A percentile compares a stretch with the other conserved stretches of the same genome.
These are phyloP conservation scores for Drosophila parthenogenetica DNA, from an alignment of 2,888 invertebrate genomes.

Conservation along the genomic window DNA sequence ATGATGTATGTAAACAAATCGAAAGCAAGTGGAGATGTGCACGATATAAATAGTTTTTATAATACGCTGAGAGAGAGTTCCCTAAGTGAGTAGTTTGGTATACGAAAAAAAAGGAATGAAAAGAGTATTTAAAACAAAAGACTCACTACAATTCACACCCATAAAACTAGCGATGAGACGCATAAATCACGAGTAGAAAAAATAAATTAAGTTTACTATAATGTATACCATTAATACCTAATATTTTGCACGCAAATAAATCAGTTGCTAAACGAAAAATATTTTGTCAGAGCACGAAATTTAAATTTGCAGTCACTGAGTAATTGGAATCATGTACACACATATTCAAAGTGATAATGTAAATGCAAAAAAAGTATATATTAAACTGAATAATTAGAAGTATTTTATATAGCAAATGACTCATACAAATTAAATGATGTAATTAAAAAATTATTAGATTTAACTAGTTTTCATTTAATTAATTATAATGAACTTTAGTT, in stretches of 20 bases:
- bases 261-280: too few species aligned
- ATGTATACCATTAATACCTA: too few species aligned
- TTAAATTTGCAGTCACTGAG: neutral
- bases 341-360: neutral
- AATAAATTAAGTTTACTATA: neutral
- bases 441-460: neutral
- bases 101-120: slow-evolving; percentile 5
- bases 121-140: neutral
- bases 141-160: slow-evolving; percentile 11
- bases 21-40: slow-evolving; percentile 19
- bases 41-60: slow-evolving; percentile 18
- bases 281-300: too few species aligned
- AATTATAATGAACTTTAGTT: neutral
- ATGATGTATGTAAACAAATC: slow-evolving; percentile 18
- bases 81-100: neutral
- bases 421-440: neutral
- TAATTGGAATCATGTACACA: neutral
- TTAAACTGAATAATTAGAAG: too few species aligned
- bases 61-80: slow-evolving; percentile 1
- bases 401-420: too few species aligned
- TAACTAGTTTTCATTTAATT: neutral
- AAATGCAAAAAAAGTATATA: neutral
- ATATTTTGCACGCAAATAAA: too few species aligned
- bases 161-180: neutral
- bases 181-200: neutral